Conservation (phyloP, 2,797 vertebrate species). For the Micrastur ruficollis region DNA sequence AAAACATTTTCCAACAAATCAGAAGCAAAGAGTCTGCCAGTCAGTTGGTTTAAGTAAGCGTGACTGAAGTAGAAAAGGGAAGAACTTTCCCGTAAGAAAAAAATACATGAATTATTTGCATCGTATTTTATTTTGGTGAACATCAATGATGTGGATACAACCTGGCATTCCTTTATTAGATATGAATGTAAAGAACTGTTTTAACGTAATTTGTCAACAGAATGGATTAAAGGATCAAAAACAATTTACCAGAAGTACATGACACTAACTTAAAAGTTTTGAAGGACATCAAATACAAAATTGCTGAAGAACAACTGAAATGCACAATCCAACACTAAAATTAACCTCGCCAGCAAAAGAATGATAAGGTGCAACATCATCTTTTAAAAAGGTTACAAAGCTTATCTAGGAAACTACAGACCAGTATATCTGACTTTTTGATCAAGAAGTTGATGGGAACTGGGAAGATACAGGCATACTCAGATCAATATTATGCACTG, state of each 20-base stretch:
- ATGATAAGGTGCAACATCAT: background rate
- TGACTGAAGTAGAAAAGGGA: background rate
- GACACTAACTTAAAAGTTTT: background rate
- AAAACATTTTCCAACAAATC: background rate
- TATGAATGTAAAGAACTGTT: background rate
- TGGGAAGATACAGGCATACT: background rate
- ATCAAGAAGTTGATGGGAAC: background rate
- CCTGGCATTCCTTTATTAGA: background rate
- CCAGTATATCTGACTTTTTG: background rate
- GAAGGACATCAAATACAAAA: background rate
- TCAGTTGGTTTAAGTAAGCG: background rate
- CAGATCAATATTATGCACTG: background rate
- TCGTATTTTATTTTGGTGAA: background rate
- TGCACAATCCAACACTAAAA: background rate
- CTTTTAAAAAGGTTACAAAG: background rate
- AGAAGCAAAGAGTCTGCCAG: background rate
- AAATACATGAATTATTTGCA: background rate
- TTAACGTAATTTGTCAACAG: background rate
- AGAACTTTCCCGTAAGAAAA: background rate
- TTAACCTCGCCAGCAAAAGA: background rate
- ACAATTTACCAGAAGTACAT: background rate
- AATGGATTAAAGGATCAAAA: background rate
- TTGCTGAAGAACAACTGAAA: background rate
- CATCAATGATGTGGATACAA: background rate
- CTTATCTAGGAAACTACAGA: background rate